These are phyloP conservation scores for Bubo bubo DNA, from an alignment of 2,113 vertebrate species.

Conservation along the genomic window DNA sequence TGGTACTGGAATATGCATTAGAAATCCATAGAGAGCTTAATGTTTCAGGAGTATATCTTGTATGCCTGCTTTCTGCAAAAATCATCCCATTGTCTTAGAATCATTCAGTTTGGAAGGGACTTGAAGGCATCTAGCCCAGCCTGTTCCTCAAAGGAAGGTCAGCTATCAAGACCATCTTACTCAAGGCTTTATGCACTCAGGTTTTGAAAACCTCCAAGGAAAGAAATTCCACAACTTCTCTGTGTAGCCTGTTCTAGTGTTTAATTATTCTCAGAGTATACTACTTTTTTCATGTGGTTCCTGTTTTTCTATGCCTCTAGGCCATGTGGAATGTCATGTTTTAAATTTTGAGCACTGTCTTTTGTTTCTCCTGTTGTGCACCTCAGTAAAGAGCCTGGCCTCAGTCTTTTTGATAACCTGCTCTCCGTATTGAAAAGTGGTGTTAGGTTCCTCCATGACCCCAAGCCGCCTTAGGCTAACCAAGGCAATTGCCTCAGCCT, in stretches of 20 bases:
- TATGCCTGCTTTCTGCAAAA: slow-evolving; percentile 24
- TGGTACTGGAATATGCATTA: slow-evolving; percentile 28
- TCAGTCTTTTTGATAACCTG: not conserved
- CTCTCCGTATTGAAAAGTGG: not conserved
- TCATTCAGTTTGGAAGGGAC: not conserved
- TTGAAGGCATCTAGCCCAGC: not conserved
- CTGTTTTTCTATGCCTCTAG: not conserved
- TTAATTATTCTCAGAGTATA: not conserved
- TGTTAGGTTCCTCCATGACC: not conserved
- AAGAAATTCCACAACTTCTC: not conserved
- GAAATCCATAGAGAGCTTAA: slow-evolving; percentile 37
- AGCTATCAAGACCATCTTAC: not conserved
- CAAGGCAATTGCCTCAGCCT: not conserved
- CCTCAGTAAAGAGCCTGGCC: not conserved
- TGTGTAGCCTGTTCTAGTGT: not conserved
- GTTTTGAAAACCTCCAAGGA: not conserved
- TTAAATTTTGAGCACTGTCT: not conserved
- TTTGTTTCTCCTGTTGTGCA: not conserved
- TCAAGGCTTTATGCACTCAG: not conserved
- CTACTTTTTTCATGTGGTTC: not conserved
- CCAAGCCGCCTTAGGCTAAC: not conserved
- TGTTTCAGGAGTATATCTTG: not conserved
- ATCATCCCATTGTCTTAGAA: not conserved
- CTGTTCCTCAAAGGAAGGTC: not conserved
- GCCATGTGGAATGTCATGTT: not conserved